These are phyloP conservation scores for Actenoides hombroni DNA, from an alignment of 2,113 vertebrate genomes.

Conservation along the genomic window DNA sequence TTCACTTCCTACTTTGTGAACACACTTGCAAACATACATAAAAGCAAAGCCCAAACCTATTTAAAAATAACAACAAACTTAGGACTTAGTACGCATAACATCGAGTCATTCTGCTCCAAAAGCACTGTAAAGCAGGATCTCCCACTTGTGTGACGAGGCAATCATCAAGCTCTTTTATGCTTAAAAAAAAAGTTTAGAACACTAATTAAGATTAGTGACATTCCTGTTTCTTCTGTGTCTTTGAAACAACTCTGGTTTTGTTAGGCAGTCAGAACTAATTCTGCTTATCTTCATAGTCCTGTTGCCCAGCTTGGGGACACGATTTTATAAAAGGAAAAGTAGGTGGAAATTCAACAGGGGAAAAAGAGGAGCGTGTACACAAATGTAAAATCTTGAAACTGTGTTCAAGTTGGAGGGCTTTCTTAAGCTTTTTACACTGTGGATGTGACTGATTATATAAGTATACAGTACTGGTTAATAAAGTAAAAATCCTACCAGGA, in stretches of 20 bases:
- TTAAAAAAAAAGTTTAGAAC: background rate
- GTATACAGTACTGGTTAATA: background rate
- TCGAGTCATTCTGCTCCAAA: background rate
- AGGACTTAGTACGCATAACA: background rate
- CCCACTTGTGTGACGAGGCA: fast-evolving
- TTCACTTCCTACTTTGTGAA: background rate
- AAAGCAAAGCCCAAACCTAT: background rate
- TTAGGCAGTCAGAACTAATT: background rate
- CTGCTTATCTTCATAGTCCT: background rate
- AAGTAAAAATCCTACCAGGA: background rate
- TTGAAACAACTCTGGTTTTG: background rate
- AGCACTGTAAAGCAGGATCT: background rate
- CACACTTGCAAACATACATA: background rate
- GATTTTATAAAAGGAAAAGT: background rate
- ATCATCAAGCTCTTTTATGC: background rate
- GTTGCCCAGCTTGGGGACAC: background rate
- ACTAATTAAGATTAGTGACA: background rate
- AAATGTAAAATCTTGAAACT: background rate
- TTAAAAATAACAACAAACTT: background rate
- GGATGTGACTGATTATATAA: background rate
- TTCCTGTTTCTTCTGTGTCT: background rate
- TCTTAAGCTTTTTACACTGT: background rate
- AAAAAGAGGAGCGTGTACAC: background rate
- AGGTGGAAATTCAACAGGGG: background rate
- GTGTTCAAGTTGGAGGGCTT: background rate